Evolutionary conservation across 2,113 vertebrate species (phyloP).

Genomic region (Verasper variegatus): DNA sequence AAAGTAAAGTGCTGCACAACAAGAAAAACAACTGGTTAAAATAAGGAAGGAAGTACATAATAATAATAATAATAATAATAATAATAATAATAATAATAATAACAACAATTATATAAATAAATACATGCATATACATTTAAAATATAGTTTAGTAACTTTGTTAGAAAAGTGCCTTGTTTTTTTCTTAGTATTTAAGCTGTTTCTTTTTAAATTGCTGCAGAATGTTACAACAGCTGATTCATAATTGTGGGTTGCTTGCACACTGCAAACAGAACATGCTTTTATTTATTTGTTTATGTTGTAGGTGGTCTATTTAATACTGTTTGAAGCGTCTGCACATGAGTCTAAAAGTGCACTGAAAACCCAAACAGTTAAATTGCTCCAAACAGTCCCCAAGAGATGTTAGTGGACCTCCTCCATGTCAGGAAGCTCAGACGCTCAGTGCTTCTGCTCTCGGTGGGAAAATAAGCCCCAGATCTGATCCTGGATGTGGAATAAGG

Average conservation of each 20-base stretch:
- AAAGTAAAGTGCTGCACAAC: not conserved
- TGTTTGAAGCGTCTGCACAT: not conserved
- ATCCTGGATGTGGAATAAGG: constrained; percentile 66
- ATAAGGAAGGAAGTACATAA: too few relatives aligned
- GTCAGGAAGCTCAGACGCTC: constrained; percentile 42
- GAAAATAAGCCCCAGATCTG: constrained; percentile 51
- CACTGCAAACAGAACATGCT: not conserved
- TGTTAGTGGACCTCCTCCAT: constrained; percentile 46
- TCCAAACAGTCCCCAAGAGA: constrained; percentile 32
- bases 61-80: too few relatives aligned
- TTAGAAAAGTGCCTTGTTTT: not conserved
- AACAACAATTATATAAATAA: not conserved
- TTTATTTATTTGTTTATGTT: not conserved
- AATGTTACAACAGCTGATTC: not conserved
- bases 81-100: not conserved
- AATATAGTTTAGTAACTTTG: not conserved
- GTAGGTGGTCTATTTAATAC: not conserved
- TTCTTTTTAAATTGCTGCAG: not conserved
- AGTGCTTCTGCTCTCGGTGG: constrained; percentile 49
- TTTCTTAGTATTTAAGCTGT: not conserved
- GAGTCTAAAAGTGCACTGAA: not conserved
- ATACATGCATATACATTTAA: not conserved
- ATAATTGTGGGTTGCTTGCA: not conserved
- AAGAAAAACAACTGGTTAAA: too few relatives aligned
- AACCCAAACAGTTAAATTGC: not conserved